A percentile compares a stretch with the other conserved stretches of the same genome.
Evolutionary conservation across 2,113 vertebrate genomes (phyloP).

Genomic region (Egretta garzetta): DNA sequence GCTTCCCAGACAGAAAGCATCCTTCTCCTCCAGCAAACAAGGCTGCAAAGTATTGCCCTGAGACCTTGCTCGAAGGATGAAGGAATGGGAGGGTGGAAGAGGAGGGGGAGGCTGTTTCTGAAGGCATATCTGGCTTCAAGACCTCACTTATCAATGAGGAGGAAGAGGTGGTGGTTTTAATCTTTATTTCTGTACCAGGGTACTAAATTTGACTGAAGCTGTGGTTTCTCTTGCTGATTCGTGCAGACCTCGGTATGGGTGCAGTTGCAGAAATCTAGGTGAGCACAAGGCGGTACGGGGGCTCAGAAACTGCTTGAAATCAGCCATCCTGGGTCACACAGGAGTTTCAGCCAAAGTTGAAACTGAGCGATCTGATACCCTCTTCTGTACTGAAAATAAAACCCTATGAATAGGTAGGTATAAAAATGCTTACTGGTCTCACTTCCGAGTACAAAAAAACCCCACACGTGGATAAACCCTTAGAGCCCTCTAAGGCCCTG

Average conservation of each 20-base stretch:
- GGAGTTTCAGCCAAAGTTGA: slow-evolving; percentile 38
- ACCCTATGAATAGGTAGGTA: slow-evolving; percentile 1
- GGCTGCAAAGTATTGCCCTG: slow-evolving; percentile 39
- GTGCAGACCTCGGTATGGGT: neutral
- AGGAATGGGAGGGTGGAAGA: neutral
- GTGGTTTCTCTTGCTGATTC: slow-evolving; percentile 6
- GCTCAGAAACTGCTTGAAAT: slow-evolving; percentile 36
- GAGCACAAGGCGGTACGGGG: neutral
- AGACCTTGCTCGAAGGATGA: neutral
- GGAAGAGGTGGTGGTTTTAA: neutral
- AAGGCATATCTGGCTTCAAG: neutral
- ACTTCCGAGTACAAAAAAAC: neutral
- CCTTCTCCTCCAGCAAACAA: slow-evolving; percentile 51
- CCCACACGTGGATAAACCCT: neutral
- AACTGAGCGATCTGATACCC: slow-evolving; percentile 11
- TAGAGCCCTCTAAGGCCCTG: neutral
- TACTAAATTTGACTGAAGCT: neutral
- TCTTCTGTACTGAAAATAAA: slow-evolving; percentile 36
- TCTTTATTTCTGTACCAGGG: neutral
- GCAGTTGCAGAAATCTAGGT: slow-evolving; percentile 7
- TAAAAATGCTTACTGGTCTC: slow-evolving; percentile 26
- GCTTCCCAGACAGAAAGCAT: slow-evolving; percentile 60
- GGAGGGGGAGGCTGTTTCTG: neutral
- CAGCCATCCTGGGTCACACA: neutral
- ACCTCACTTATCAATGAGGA: neutral